Evolutionary conservation across 2,888 invertebrate genomes (phyloP), one percentile per base, ranked within the genome.

Genomic region (Drosophila nigricruria): DNA sequence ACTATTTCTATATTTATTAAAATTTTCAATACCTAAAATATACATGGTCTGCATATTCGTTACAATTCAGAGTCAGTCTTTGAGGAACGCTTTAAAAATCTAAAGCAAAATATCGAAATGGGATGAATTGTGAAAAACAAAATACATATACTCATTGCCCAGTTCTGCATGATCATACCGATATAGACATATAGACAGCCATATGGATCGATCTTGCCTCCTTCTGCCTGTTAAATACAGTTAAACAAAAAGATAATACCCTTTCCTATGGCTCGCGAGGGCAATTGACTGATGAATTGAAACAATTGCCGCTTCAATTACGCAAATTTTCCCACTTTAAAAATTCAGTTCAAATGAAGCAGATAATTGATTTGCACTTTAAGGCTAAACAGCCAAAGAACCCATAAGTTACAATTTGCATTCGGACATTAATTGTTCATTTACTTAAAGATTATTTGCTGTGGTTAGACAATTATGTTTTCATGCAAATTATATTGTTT

Each of bases 341-440:
- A 32, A 43, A 43, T 32, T 50, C 25, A 16, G 12, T 32, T 42
- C 49, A 23, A 66, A 54, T 40, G 64, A 74, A 63, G 45, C 52
- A 65, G 65, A 62, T 54, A 54, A 71, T 66, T 70, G 49, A 20
- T 54, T 59, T 18, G 38, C 42, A 50, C 42, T 68, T 60, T 42
- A 42, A 47, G 54, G 59, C 38, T 45, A 8, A 18, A 38, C 47
- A 47, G 47, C 43, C 49, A 38, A 18, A 59, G 65, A 64, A 43
- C 73, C 25, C 64, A 67, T 71, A 71, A 70, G 60, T 73, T 45
- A 60, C 60, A 74, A 89, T 84, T 81, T 83, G 70, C 74, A 70
- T 62, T 73, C 59, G 75, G 45, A 53, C 56, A 62, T 84, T 76
- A 74, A 84, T 89, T 89, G 77, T 14, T 66, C 32, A 76, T 74